Evolutionary conservation across 2,113 vertebrate species (phyloP).

Genomic region (Ceyx cyanopectus): DNA sequence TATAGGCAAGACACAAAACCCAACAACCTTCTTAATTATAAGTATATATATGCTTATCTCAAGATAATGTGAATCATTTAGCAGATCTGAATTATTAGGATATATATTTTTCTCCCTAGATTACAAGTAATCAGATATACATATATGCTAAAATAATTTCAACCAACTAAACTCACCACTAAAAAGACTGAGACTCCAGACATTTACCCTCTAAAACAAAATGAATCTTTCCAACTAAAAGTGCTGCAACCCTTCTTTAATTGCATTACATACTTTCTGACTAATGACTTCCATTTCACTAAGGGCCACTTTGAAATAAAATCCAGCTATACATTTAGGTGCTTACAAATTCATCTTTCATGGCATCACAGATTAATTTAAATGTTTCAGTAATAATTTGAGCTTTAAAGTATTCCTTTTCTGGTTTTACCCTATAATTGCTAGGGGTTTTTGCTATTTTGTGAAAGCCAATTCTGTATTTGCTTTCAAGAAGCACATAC

Average conservation of each 20-base stretch:
- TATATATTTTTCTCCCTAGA: not conserved
- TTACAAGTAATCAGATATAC: not conserved
- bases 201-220: not conserved
- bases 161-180: not conserved
- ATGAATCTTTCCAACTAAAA: conserved; percentile 5
- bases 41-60: not conserved
- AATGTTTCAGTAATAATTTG: not conserved
- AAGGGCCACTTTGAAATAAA: not conserved
- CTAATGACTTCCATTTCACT: not conserved
- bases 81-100: not conserved
- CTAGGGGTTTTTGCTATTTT: not conserved
- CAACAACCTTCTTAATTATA: not conserved
- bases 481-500: not conserved
- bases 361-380: not conserved
- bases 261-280: not conserved
- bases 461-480: not conserved
- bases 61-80: not conserved
- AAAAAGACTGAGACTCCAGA: not conserved
- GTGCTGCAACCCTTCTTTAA: not conserved
- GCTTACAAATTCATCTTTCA: not conserved
- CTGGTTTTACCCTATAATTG: not conserved
- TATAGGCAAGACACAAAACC: not conserved
- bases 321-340: not conserved
- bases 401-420: not conserved
- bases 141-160: not conserved